Conservation (phyloP, 64 coral and sea anemone genomes). For the Acropora yongei region DNA sequence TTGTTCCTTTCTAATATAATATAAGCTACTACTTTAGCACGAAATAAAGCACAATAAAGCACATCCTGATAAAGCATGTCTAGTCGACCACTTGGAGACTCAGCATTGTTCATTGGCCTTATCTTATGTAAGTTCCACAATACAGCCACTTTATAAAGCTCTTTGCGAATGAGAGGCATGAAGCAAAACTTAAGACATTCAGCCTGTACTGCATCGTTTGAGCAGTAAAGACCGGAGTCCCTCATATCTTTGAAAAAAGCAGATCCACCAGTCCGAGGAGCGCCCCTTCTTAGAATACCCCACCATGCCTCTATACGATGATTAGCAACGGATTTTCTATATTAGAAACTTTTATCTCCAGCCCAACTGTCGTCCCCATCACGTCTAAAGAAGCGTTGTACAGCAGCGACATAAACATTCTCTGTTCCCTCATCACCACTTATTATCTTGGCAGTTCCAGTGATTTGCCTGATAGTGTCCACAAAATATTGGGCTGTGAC, state of each 20-base stretch:
- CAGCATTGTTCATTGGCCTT: constrained; percentile 8
- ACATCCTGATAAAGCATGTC: constrained; percentile 1
- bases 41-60: no score
- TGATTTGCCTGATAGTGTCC: constrained; percentile 25
- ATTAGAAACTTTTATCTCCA: constrained; percentile 23
- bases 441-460: constrained; percentile 39
- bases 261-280: constrained; percentile 16
- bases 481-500: constrained; percentile 44
- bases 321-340: constrained; percentile 39
- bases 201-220: constrained; percentile 14
- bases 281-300: constrained; percentile 34
- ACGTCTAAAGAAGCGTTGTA: constrained; percentile 38
- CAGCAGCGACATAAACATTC: constrained; percentile 53
- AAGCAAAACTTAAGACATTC: constrained; percentile 62
- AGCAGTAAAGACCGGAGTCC: constrained; percentile 33
- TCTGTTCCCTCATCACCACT: constrained; percentile 55
- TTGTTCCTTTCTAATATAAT: no score
- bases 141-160: constrained; percentile 21
- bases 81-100: constrained; percentile 26
- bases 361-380: neutral
- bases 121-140: constrained; percentile 45
- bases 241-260: constrained; percentile 54
- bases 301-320: constrained; percentile 63
- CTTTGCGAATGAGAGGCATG: constrained; percentile 27
- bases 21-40: no score